phyloP scores from a whole-genome alignment of 53 echinoderm and acorn worm species.

The Luidia sarsii region DNA sequence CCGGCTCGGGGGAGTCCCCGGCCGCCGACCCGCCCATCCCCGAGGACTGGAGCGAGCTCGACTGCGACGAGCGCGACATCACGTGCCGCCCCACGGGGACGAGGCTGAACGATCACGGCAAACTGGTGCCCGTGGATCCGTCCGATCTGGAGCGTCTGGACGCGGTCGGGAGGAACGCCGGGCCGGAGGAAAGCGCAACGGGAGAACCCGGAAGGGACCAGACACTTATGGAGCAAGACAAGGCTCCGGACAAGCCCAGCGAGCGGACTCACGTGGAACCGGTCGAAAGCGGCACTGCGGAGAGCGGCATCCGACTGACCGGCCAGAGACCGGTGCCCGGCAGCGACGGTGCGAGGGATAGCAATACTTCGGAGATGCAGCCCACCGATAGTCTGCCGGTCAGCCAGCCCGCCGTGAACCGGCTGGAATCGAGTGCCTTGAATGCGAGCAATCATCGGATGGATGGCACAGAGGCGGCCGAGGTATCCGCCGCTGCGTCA shows the following conservation, averaged over 20 bases:
- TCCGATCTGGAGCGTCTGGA: too few relatives aligned
- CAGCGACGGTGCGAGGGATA: background rate
- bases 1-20: background rate
- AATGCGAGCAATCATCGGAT: conserved; percentile 18
- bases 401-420: too few relatives aligned
- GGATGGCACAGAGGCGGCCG: background rate
- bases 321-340: too few relatives aligned
- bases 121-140: conserved; percentile 25
- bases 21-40: conserved; percentile 17
- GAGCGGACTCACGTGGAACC: background rate
- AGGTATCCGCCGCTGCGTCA: background rate
- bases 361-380: background rate
- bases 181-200: background rate
- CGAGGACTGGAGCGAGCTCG: conserved; percentile 44
- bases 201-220: background rate
- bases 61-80: conserved; percentile 28
- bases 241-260: too few relatives aligned
- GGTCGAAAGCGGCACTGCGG: background rate
- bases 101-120: conserved; percentile 35
- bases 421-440: conserved; percentile 10
- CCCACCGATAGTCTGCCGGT: too few relatives aligned
- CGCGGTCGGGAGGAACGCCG: background rate
- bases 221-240: background rate
- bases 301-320: too few relatives aligned
- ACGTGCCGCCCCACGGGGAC: conserved; percentile 42